These are phyloP conservation scores for Lottia gigantea DNA, from an alignment of 2,888 invertebrate genomes.

Conservation along the genomic window DNA sequence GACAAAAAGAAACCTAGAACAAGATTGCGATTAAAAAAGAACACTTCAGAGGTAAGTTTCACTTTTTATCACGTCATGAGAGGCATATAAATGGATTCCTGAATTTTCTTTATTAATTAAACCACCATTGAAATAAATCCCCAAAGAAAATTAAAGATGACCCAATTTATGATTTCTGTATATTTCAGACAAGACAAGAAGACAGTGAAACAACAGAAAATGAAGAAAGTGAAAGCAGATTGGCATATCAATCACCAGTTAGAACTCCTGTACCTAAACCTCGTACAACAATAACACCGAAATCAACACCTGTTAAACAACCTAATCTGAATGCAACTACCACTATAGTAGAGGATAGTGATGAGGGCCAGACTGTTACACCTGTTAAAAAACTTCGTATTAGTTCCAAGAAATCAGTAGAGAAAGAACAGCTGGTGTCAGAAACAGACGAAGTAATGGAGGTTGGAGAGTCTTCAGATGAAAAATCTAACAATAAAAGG, in stretches of 20 bases:
- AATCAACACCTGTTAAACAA: too few relatives aligned
- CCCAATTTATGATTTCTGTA: too few relatives aligned
- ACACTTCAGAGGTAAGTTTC: conserved; percentile 14
- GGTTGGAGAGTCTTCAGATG: not conserved
- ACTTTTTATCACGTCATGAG: not conserved
- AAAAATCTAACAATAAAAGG: not conserved
- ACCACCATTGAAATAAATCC: too few relatives aligned
- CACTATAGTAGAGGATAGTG: not conserved
- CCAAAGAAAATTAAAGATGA: too few relatives aligned
- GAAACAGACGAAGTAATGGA: not conserved
- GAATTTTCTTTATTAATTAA: too few relatives aligned
- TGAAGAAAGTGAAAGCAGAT: not conserved
- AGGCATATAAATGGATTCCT: too few relatives aligned
- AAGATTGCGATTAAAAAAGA: conserved; percentile 41
- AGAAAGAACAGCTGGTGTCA: not conserved
- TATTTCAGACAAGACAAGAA: not conserved
- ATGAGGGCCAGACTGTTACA: not conserved
- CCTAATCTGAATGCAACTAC: too few relatives aligned
- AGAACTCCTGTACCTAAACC: not conserved
- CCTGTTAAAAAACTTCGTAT: not conserved
- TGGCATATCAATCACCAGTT: not conserved
- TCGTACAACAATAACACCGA: not conserved
- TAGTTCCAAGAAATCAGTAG: not conserved
- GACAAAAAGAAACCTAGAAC: conserved; percentile 25
- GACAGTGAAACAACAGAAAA: not conserved